Conservation (phyloP, 1,140 invertebrate species). For the Bathynomus jamesi region DNA sequence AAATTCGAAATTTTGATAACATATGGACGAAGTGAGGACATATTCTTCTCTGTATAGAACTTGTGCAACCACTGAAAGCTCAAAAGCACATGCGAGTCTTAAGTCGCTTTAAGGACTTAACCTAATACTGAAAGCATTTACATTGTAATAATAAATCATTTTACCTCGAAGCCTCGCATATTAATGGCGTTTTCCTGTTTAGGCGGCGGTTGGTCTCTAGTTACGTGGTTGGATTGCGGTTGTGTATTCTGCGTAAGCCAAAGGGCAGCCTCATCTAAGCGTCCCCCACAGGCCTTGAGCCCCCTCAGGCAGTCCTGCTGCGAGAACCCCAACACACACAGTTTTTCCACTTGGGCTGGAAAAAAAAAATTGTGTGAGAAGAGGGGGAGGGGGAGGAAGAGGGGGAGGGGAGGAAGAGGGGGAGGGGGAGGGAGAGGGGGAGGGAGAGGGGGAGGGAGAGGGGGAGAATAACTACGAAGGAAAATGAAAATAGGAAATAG, state of each 20-base stretch:
- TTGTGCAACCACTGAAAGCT: too few relatives aligned
- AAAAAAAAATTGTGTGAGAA: not conserved
- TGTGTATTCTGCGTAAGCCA: conserved; percentile 63
- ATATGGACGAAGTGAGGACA: too few relatives aligned
- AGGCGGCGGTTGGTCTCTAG: not conserved
- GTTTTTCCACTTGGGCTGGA: conserved; percentile 49
- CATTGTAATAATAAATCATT: too few relatives aligned
- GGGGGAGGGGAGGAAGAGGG: conserved; percentile 2
- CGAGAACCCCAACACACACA: conserved; percentile 63
- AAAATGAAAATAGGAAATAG: too few relatives aligned
- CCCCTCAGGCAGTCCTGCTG: conserved; percentile 61
- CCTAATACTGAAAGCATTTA: too few relatives aligned
- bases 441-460: too few relatives aligned
- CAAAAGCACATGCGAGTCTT: too few relatives aligned
- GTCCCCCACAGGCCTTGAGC: conserved; percentile 56
- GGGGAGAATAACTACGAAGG: too few relatives aligned
- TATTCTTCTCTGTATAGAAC: too few relatives aligned
- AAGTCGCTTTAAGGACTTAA: too few relatives aligned
- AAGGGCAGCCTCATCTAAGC: conserved; percentile 70
- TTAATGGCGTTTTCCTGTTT: conserved; percentile 18
- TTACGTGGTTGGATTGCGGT: conserved; percentile 8
- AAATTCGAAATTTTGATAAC: too few relatives aligned
- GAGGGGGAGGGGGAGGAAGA: conserved; percentile 9
- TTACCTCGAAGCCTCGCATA: conserved; percentile 25
- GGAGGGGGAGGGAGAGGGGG: not conserved